Conservation (phyloP, 2,888 invertebrate genomes). For the Thymelicus acteon region DNA sequence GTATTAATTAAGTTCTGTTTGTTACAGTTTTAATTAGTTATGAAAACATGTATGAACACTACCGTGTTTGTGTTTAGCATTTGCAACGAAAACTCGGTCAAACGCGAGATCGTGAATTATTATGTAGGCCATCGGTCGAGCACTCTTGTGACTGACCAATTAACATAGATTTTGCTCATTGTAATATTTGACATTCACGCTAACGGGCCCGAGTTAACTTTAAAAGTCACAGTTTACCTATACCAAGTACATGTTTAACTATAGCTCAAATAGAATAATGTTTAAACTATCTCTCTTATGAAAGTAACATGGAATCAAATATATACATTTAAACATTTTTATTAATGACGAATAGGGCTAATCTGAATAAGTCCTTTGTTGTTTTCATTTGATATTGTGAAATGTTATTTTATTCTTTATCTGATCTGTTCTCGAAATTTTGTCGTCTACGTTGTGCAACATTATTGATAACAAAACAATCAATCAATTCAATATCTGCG, state of each 20-base stretch:
- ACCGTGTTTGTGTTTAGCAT: constrained; percentile 12
- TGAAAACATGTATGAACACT: background rate
- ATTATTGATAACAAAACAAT: constrained; percentile 17
- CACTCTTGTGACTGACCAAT: constrained; percentile 59
- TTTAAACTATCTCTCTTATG: too few species aligned
- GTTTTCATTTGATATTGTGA: background rate
- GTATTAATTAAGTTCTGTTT: too few species aligned
- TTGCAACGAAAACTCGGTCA: constrained; percentile 17
- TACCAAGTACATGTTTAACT: background rate
- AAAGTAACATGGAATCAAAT: background rate
- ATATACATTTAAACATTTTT: background rate
- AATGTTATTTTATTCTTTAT: background rate
- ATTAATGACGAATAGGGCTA: too few species aligned
- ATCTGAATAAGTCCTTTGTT: background rate
- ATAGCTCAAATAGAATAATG: too few species aligned
- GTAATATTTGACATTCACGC: constrained; percentile 11
- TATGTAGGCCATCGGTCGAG: constrained; percentile 59
- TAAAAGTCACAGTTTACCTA: background rate
- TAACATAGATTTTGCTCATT: constrained; percentile 48
- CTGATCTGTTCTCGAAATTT: constrained; percentile 9
- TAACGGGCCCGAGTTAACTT: constrained; percentile 9
- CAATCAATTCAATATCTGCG: background rate
- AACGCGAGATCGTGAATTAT: constrained; percentile 48
- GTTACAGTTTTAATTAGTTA: too few species aligned
- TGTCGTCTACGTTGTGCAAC: constrained; percentile 9